Percentiles rank a stretch among this genome's conserved stretches.
Conservation (phyloP, 2,888 invertebrate species). For the Netelia fuscicornis region DNA sequence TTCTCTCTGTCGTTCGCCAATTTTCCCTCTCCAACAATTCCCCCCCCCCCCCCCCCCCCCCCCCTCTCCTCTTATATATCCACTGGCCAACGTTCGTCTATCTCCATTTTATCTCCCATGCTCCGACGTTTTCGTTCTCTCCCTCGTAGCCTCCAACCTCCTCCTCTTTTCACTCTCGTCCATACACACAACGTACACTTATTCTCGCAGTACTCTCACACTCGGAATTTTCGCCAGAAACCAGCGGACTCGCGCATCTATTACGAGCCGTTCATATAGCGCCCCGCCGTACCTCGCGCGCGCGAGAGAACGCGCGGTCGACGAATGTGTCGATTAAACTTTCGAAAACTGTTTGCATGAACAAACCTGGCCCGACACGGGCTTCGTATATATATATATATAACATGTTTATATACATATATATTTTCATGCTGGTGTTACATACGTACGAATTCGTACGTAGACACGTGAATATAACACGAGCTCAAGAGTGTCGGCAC, state of each 20-base stretch:
- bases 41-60: conserved; percentile 52
- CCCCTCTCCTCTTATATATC: conserved; percentile 55
- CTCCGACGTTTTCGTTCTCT: conserved; percentile 50
- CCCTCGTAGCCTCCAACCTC: conserved; percentile 71
- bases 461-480: conserved; percentile 32
- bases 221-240: conserved; percentile 23
- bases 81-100: conserved; percentile 43
- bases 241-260: conserved; percentile 29
- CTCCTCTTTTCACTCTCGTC: conserved; percentile 57
- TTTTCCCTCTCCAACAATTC: conserved; percentile 32
- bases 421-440: background rate
- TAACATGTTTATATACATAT: background rate
- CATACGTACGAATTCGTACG: conserved; percentile 42
- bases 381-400: conserved; percentile 8
- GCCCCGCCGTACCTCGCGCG: conserved; percentile 35
- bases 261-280: conserved; percentile 10
- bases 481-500: conserved; percentile 8
- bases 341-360: conserved; percentile 84
- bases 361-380: conserved; percentile 73
- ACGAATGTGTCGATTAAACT: conserved; percentile 83
- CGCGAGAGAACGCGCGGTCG: conserved; percentile 57
- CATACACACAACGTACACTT: background rate
- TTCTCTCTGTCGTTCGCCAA: conserved; percentile 51
- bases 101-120: conserved; percentile 55
- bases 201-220: conserved; percentile 16